Percentiles rank a stretch among this genome's conserved stretches.
phyloP scores from a whole-genome alignment of 2,113 vertebrate species.

The Phocoena phocoena region DNA sequence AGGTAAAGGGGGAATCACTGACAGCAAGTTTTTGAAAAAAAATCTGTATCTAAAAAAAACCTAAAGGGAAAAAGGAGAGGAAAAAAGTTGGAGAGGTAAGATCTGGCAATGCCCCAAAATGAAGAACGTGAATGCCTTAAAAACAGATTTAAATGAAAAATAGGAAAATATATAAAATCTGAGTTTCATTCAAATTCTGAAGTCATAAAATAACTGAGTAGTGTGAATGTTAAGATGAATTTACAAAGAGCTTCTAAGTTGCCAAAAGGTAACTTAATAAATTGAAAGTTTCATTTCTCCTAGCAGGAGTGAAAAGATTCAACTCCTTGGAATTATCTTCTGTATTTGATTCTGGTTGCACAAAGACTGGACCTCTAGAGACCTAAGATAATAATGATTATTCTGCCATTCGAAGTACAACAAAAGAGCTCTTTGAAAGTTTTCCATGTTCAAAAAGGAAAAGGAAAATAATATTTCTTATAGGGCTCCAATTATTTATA shows the following conservation, averaged over 20 bases:
- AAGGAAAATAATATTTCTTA: neutral
- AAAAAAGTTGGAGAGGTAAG: neutral
- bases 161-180: neutral
- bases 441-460: neutral
- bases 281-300: neutral
- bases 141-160: neutral
- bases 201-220: neutral
- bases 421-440: neutral
- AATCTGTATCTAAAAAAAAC: neutral
- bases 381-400: neutral
- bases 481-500: neutral
- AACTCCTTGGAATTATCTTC: neutral
- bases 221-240: neutral
- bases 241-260: neutral
- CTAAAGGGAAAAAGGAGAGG: neutral
- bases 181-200: constrained; percentile 18
- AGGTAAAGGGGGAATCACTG: neutral
- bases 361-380: neutral
- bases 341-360: neutral
- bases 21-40: neutral
- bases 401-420: neutral
- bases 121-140: neutral
- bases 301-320: neutral
- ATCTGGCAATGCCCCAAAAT: neutral
- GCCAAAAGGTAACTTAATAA: neutral